Evolutionary conservation across 2,888 invertebrate genomes (phyloP).

Genomic region (Drosophila meridionalis): DNA sequence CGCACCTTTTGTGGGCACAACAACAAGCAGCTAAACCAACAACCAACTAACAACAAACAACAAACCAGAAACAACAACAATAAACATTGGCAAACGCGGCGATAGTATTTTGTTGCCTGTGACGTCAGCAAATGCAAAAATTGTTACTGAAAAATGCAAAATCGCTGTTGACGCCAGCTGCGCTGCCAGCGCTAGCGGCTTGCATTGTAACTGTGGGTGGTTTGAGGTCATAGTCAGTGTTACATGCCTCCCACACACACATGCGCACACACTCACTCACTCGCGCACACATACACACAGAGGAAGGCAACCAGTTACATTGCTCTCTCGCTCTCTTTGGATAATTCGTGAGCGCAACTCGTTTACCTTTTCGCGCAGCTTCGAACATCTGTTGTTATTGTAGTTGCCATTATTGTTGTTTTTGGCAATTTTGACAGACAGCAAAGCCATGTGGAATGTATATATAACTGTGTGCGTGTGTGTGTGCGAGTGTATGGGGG

Average conservation of each 20-base stretch:
- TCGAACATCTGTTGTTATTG: slow-evolving; percentile 72
- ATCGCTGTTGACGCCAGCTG: slow-evolving; percentile 36
- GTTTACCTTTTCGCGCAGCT: slow-evolving; percentile 72
- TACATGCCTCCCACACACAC: slow-evolving; percentile 57
- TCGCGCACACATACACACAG: slow-evolving; percentile 1
- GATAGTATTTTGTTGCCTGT: slow-evolving; percentile 35
- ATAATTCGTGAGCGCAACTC: slow-evolving; percentile 64
- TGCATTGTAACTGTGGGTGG: slow-evolving; percentile 65
- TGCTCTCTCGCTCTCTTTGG: slow-evolving; percentile 47
- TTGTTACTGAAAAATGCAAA: slow-evolving; percentile 55
- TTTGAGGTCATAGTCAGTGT: slow-evolving; percentile 73
- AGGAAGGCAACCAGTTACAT: slow-evolving; percentile 37
- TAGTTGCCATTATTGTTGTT: slow-evolving; percentile 56
- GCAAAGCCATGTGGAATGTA: slow-evolving; percentile 59
- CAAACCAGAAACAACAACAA: slow-evolving; percentile 32
- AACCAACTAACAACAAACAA: slow-evolving; percentile 37
- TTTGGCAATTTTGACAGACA: slow-evolving; percentile 63
- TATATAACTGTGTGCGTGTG: slow-evolving; percentile 2
- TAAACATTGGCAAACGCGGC: slow-evolving; percentile 20
- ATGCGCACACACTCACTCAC: slow-evolving; percentile 16
- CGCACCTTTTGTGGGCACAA: slow-evolving; percentile 74
- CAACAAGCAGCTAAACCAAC: slow-evolving; percentile 46
- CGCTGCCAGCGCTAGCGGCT: slow-evolving; percentile 32
- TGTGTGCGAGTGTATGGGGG: slow-evolving; percentile 3
- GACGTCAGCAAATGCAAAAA: slow-evolving; percentile 62